These are phyloP conservation scores for Lethenteron camtschaticum DNA, from an alignment of 2,113 vertebrate genomes.

Conservation along the genomic window DNA sequence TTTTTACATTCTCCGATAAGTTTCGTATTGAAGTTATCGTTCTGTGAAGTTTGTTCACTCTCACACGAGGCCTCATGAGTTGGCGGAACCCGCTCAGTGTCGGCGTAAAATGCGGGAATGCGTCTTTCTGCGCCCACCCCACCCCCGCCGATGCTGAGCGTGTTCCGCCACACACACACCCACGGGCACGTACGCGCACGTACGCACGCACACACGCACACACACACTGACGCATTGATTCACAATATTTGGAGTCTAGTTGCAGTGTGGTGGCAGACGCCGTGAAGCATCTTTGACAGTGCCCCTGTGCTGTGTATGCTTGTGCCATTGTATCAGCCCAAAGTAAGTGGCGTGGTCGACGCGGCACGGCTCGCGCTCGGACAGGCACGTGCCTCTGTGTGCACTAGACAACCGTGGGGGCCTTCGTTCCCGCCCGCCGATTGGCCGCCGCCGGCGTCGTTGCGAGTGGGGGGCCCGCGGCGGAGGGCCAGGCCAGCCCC, in stretches of 20 bases:
- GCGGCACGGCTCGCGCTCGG: background rate
- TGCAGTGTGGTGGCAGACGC: no score
- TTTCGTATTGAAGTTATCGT: no score
- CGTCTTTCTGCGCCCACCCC: no score
- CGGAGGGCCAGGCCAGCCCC: no score
- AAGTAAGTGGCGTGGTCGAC: background rate
- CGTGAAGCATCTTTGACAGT: conserved; percentile 1
- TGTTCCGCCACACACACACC: conserved; percentile 1
- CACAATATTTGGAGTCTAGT: no score
- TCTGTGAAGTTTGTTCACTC: no score
- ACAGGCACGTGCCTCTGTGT: conserved; percentile 5
- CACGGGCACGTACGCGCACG: background rate
- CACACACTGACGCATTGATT: background rate
- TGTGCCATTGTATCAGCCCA: conserved; percentile 3
- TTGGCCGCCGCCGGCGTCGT: background rate
- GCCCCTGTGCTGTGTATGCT: conserved; percentile 6
- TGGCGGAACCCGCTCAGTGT: no score
- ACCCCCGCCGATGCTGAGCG: background rate
- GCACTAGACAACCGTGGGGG: conserved; percentile 6
- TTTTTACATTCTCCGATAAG: no score
- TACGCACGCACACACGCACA: background rate
- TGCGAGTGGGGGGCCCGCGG: no score
- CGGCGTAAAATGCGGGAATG: no score
- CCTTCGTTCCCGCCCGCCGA: conserved; percentile 1
- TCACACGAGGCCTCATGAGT: no score